These are phyloP conservation scores for Pogonocichla stellata DNA, from an alignment of 2,113 vertebrate species.

Conservation along the genomic window DNA sequence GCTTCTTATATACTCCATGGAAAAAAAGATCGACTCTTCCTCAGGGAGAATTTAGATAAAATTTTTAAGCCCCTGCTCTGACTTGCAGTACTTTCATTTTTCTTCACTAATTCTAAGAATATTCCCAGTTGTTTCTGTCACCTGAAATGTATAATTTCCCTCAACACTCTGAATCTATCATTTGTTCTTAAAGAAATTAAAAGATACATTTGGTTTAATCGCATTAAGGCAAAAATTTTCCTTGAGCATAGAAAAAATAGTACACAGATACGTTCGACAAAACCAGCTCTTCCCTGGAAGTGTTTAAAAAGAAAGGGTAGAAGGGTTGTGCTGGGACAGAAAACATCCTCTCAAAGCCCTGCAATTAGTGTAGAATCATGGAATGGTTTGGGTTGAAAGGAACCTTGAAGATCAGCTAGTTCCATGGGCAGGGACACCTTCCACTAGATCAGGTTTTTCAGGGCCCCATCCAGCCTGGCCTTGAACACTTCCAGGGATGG, in stretches of 20 bases:
- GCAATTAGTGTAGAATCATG: neutral
- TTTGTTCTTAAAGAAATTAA: neutral
- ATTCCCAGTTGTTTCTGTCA: neutral
- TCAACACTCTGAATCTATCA: neutral
- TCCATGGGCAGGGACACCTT: neutral
- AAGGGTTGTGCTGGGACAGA: neutral
- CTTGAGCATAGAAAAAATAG: neutral
- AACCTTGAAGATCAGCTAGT: neutral
- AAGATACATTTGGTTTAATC: neutral
- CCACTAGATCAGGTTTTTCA: neutral
- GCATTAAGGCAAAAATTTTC: neutral
- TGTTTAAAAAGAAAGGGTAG: neutral
- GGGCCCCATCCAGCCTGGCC: neutral
- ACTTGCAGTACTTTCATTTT: neutral
- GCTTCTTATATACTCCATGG: neutral
- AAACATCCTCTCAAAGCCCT: neutral
- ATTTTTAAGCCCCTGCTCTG: neutral
- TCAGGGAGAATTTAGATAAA: neutral
- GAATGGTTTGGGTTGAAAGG: neutral
- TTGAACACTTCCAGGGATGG: neutral
- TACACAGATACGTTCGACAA: neutral
- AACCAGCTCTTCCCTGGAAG: neutral
- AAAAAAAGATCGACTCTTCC: neutral
- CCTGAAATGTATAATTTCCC: neutral
- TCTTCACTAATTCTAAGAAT: neutral